Conservation (phyloP, 2,888 invertebrate genomes). For the Creontiades dilutus region DNA sequence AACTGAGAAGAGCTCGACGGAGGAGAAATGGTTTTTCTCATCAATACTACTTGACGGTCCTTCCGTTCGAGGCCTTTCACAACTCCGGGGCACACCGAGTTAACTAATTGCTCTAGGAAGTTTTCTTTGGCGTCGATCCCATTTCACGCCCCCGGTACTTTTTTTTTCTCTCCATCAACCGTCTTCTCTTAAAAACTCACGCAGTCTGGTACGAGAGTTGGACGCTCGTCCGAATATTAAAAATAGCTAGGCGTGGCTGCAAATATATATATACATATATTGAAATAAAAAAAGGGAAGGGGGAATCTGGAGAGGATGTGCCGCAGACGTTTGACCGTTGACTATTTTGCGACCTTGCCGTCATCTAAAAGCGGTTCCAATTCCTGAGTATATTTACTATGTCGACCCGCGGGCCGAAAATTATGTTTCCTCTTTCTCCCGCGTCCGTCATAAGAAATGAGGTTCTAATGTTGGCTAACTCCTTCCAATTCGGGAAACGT, state of each 20-base stretch:
- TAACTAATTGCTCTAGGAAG: constrained; percentile 64
- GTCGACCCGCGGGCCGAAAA: not conserved
- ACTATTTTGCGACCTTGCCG: constrained; percentile 37
- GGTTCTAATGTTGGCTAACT: not conserved
- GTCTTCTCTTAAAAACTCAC: constrained; percentile 38
- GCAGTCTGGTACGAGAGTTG: constrained; percentile 55
- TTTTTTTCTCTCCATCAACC: not conserved
- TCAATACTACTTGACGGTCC: constrained; percentile 37
- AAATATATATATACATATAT: not conserved
- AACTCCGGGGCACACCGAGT: not conserved
- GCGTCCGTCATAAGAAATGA: constrained; percentile 3
- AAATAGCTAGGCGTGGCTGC: constrained; percentile 50
- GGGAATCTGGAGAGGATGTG: not conserved
- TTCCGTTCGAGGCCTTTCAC: not conserved
- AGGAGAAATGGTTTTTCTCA: constrained; percentile 18
- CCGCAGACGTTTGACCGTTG: constrained; percentile 28
- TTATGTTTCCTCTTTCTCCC: constrained; percentile 5
- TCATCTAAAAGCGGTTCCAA: not conserved
- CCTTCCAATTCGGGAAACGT: too few species aligned
- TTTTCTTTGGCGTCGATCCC: constrained; percentile 60
- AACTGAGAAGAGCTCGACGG: not conserved
- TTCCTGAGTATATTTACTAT: not conserved
- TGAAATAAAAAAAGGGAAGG: not conserved
- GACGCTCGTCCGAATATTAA: constrained; percentile 54
- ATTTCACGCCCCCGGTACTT: constrained; percentile 17